A percentile compares a stretch with the other conserved stretches of the same genome.
phyloP scores from a whole-genome alignment of 2,888 invertebrate species.

The Catonia carolina region DNA sequence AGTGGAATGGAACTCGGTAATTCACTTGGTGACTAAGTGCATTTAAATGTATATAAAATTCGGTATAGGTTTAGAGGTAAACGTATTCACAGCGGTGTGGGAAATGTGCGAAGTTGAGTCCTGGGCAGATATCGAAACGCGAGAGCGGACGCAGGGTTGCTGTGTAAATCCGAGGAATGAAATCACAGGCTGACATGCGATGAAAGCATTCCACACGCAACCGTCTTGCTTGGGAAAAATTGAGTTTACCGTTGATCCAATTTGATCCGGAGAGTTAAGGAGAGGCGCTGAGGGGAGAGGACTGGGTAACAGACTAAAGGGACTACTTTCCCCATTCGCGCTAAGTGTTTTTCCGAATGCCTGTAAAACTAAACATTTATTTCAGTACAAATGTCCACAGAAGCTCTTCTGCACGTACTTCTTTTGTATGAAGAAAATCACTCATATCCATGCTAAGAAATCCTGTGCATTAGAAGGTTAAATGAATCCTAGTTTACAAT shows the following conservation, averaged over 20 bases:
- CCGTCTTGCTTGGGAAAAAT: constrained; percentile 11
- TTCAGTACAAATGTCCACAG: constrained; percentile 8
- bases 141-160: neutral
- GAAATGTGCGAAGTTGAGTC: neutral
- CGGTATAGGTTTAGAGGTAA: neutral
- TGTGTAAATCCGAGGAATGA: constrained; percentile 11
- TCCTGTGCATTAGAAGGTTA: too few species aligned
- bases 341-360: neutral
- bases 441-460: too few species aligned
- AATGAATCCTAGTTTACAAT: too few species aligned
- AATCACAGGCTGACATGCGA: constrained; percentile 15
- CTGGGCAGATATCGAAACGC: constrained; percentile 9
- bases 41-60: constrained; percentile 12
- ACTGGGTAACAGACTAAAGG: too few species aligned
- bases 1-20: too few species aligned
- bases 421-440: too few species aligned
- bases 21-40: neutral
- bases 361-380: constrained; percentile 11
- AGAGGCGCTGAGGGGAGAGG: neutral
- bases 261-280: constrained; percentile 8
- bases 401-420: too few species aligned
- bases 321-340: neutral
- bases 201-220: constrained; percentile 14
- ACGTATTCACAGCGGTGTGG: neutral
- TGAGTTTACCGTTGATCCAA: constrained; percentile 12